Base-by-base conservation (phyloP, 2,888 invertebrate genomes). In the Pyrochroa serraticornis region DNA sequence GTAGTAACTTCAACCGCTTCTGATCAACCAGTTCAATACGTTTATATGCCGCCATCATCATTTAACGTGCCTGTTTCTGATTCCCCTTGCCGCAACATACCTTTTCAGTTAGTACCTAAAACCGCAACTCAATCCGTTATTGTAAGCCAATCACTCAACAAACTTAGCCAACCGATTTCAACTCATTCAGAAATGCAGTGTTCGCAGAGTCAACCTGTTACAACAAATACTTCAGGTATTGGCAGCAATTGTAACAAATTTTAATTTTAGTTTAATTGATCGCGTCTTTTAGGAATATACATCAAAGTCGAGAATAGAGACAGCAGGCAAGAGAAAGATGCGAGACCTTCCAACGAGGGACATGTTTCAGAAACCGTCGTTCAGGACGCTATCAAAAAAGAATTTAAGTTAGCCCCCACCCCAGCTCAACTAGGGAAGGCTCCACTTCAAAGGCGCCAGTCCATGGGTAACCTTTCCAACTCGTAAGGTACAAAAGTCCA, bases 391-490 rank as follows among this genome's bases (percentile, higher is more conserved):
- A 45, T 14, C 36, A 62, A 56, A 45, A 51, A 70, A 34, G 78
- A 79, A 66, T 92, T 92, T 81, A 89, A 94, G 51, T 82, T 96
- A 65, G 95, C 94, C 38, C 96, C 96, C 0, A 97, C 96, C 0
- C 96, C 96, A 2, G 96, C 96, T 30, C 96, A 96, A 79, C 84
- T 95, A 54, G 96, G 96, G 44, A 86, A 90, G 65, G 94, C 95
- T 34, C 95, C 95, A 6, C 79, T 94, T 47, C 95, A 95, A 81
- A 87, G 93, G 76, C 84, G 94, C 72, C 90, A 93, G 72, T 93
- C 92, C 73, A 84, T 91, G 85, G 90, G 92, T 92, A 80, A 75
- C 72, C 71, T 45, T 13, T 14, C 8, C 8, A 9, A 34, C 30
- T 52, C 41, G 12, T 45, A 33, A 8, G 35, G 14, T 30, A 32